Percentiles rank a stretch among this genome's conserved stretches.
Conservation (phyloP, 2,797 vertebrate genomes). For the Cuculus canorus region DNA sequence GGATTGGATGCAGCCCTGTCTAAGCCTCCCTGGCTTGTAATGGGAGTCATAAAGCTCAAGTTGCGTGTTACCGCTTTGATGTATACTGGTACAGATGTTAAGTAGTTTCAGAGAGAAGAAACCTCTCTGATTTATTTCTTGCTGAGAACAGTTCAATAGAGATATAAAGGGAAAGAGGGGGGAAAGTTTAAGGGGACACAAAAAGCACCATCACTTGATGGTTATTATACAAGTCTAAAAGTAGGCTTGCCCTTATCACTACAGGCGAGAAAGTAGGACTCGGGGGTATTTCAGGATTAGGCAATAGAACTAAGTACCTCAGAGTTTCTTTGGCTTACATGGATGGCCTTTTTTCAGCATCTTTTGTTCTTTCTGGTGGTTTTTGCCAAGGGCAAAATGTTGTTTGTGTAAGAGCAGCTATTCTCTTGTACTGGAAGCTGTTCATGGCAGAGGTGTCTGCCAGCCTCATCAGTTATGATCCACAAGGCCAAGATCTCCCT, state of each 20-base stretch:
- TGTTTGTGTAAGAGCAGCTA: background rate
- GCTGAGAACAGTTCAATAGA: background rate
- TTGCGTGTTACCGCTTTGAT: background rate
- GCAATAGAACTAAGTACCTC: background rate
- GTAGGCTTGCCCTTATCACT: background rate
- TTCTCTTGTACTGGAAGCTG: background rate
- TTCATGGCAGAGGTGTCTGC: background rate
- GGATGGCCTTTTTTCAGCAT: background rate
- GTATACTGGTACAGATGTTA: background rate
- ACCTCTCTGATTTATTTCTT: constrained; percentile 4
- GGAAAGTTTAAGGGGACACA: background rate
- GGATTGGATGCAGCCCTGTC: background rate
- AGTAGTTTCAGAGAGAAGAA: background rate
- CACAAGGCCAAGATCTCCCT: background rate
- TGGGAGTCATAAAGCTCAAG: background rate
- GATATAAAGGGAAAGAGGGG: background rate
- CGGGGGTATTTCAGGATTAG: background rate
- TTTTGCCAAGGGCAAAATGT: background rate
- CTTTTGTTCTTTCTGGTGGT: background rate
- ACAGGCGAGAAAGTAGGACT: background rate
- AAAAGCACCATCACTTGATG: background rate
- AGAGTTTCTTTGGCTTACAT: background rate
- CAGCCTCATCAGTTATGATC: background rate
- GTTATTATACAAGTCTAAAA: constrained; percentile 4
- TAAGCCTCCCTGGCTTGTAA: background rate